Conservation (phyloP, 2,113 vertebrate species). For the Mormoops blainvillei region DNA sequence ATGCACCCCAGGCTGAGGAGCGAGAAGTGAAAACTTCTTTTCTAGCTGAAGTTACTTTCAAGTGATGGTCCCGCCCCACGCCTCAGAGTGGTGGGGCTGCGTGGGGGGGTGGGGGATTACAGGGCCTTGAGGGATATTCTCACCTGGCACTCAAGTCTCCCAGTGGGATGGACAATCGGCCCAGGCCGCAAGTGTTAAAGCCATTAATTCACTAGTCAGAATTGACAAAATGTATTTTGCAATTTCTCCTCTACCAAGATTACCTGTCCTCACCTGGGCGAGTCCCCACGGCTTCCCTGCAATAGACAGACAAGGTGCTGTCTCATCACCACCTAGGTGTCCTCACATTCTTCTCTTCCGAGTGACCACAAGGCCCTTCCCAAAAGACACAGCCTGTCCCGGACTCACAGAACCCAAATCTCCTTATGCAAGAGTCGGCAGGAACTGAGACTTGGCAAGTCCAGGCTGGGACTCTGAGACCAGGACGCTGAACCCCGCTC, state of each 20-base stretch:
- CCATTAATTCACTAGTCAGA: conserved; percentile 67
- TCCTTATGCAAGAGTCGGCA: fast-evolving
- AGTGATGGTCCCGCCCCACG: not conserved
- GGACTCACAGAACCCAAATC: not conserved
- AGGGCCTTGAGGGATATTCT: not conserved
- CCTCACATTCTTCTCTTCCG: not conserved
- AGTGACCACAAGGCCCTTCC: not conserved
- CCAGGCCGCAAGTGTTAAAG: conserved; percentile 44
- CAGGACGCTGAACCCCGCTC: fast-evolving
- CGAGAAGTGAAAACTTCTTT: conserved; percentile 60
- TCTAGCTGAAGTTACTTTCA: conserved; percentile 65
- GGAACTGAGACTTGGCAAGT: not conserved
- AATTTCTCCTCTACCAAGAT: conserved; percentile 59
- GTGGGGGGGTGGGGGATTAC: fast-evolving
- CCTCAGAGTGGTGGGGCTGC: not conserved
- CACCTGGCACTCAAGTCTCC: conserved; percentile 46
- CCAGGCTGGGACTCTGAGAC: not conserved
- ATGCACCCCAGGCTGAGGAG: conserved; percentile 80
- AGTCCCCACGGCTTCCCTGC: not conserved
- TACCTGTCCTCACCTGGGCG: conserved; percentile 74
- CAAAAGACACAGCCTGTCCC: not conserved
- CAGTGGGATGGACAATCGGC: not conserved
- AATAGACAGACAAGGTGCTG: conserved; percentile 40
- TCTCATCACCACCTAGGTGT: not conserved
- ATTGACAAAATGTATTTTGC: conserved; percentile 54